Evolutionary conservation across 1,140 invertebrate species (phyloP).

Genomic region (Dinothrombium tinctorium): DNA sequence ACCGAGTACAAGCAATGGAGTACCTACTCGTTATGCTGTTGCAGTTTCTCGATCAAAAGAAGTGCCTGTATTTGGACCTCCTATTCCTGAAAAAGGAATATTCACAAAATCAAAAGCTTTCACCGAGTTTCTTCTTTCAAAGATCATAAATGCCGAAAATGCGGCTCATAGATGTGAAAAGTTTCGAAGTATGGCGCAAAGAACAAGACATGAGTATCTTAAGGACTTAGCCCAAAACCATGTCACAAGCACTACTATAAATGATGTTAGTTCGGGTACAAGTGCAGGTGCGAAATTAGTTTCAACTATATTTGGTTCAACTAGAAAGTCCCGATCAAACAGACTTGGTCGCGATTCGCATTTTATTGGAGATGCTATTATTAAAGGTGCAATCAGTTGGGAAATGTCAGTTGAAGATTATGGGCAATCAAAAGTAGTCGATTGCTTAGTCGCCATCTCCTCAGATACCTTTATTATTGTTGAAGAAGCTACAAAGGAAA

Average conservation of each 20-base stretch:
- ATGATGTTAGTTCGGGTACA: conserved; percentile 20
- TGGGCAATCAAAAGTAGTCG: conserved; percentile 37
- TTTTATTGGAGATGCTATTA: conserved; percentile 31
- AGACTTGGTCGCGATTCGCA: conserved; percentile 3
- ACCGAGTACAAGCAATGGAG: conserved; percentile 1
- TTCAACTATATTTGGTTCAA: conserved; percentile 6
- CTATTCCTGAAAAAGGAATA: conserved; percentile 52
- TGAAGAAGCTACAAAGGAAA: conserved; percentile 7
- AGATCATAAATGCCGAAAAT: conserved; percentile 95
- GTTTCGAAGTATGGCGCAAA: conserved; percentile 86
- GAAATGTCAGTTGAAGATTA: conserved; percentile 22
- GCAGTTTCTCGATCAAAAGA: conserved; percentile 81
- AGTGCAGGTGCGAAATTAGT: conserved; percentile 7
- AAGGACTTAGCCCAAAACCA: conserved; percentile 69
- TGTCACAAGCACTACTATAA: conserved; percentile 48
- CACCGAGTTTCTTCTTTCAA: conserved; percentile 74
- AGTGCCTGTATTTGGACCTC: conserved; percentile 82
- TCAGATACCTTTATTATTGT: conserved; percentile 21
- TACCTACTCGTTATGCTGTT: conserved; percentile 31
- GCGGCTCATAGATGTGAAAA: conserved; percentile 85
- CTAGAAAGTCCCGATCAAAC: not conserved
- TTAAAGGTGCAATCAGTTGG: conserved; percentile 49
- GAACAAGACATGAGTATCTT: conserved; percentile 82
- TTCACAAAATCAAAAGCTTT: conserved; percentile 73
- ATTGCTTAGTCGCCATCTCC: conserved; percentile 65